Base-by-base conservation (phyloP, 2,113 vertebrate species). In the Bufo gargarizans region DNA sequence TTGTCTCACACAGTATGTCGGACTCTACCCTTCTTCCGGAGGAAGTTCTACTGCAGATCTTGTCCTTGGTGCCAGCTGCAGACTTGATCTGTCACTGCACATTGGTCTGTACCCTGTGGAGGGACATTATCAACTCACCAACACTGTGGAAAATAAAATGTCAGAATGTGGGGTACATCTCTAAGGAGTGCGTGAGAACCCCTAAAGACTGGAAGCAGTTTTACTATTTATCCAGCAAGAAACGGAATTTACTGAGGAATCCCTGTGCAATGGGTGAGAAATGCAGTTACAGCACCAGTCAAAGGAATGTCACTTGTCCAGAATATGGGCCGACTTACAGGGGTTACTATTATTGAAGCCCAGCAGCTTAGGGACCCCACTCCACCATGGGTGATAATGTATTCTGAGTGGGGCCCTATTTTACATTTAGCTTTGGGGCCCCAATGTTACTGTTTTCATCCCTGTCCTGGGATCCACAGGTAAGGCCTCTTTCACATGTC, bases 101-200 rank as follows among this genome's bases (percentile, higher is more conserved):
- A 0, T 88, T 79, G 0, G 95, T 96, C 16, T 96, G 95, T 88
- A 8, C 61, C 33, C 91, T 92, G 82, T 96, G 95, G 95, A 90
- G 92, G 0, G 89, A 94, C 56, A 90, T 95, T 91, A 93, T 95
- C 11, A 94, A 96, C n/a, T 91, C 94, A 0, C 59, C 89, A 55
- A 93, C 92, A 2, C 91, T 96, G 0, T 96, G 95, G 95, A 96
- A 95, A 3, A 90, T 91, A 50, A 96, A 96, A 84, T 96, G 95
- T 88, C 90, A 94, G 47, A 93, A 88, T 0, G 93, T 94, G 0
- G 95, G 94, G 2, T 94, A 93, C 9, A 89, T 91, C 0, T 0
- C 10, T 0, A 89, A 88, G 49, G 76, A n/a, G 58, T 83, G 90
- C 89, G 91, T 92, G 85, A 91, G 89, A 19, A 91, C 55, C 0